These are phyloP conservation scores for Lithophane semibrunnea DNA, from an alignment of 2,888 invertebrate species.

Conservation along the genomic window DNA sequence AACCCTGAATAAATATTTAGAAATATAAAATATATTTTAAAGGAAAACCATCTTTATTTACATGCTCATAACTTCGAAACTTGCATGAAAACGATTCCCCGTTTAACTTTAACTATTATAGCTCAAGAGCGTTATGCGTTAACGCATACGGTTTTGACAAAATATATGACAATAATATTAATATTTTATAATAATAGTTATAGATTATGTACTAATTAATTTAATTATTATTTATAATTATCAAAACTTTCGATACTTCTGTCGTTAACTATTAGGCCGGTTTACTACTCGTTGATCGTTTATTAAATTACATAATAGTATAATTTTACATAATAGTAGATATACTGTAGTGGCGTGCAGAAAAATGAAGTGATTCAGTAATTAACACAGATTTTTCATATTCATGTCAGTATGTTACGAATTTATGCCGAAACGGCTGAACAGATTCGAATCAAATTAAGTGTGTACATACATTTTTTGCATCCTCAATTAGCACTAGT, in stretches of 20 bases:
- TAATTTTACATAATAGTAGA: conserved; percentile 39
- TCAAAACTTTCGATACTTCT: conserved; percentile 63
- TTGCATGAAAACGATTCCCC: background rate
- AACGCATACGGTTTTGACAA: conserved; percentile 11
- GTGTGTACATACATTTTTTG: background rate
- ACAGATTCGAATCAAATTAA: background rate
- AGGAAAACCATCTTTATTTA: conserved; percentile 13
- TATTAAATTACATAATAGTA: conserved; percentile 60
- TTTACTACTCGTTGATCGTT: conserved; percentile 88
- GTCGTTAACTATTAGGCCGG: conserved; percentile 88
- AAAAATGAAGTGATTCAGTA: conserved; percentile 15
- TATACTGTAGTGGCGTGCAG: conserved; percentile 47
- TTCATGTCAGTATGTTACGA: conserved; percentile 2
- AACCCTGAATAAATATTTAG: background rate
- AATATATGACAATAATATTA: conserved; percentile 5
- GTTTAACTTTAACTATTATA: conserved; percentile 6
- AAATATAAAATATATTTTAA: background rate
- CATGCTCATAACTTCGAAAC: background rate
- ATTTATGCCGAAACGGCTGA: background rate
- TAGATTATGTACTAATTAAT: conserved; percentile 31
- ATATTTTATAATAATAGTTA: conserved; percentile 15
- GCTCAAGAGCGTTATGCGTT: conserved; percentile 5
- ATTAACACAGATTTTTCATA: conserved; percentile 25
- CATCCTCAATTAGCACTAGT: background rate
- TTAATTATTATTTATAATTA: conserved; percentile 46